phyloP scores from a whole-genome alignment of 2,888 invertebrate species.

The Cybosia mesomella region DNA sequence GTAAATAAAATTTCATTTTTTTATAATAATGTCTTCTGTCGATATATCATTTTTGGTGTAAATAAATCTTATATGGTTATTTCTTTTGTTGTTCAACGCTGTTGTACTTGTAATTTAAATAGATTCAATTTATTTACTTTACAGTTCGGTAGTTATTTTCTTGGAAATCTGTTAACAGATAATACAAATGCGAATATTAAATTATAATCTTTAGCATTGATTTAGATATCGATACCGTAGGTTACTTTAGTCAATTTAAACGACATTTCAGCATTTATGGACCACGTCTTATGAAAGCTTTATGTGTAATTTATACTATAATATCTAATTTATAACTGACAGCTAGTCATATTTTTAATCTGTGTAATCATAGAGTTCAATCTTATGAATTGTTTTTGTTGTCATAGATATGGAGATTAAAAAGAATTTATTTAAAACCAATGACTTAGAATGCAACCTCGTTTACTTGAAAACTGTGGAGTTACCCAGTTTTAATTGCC shows the following conservation, averaged over 20 bases:
- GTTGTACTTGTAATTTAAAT: neutral
- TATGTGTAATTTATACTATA: conserved; percentile 23
- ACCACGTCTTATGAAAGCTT: conserved; percentile 49
- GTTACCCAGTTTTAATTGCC: too few relatives aligned
- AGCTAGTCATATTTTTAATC: conserved; percentile 58
- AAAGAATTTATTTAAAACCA: conserved; percentile 11
- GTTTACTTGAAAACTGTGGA: too few relatives aligned
- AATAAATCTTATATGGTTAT: neutral
- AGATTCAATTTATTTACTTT: conserved; percentile 9
- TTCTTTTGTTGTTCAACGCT: neutral
- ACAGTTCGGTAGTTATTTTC: conserved; percentile 16
- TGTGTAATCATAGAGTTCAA: conserved; percentile 32
- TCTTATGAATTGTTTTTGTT: conserved; percentile 16
- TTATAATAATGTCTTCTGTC: neutral
- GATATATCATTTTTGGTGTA: neutral
- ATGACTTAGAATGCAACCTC: neutral
- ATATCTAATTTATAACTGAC: conserved; percentile 47
- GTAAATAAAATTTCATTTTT: neutral
- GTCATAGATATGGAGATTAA: neutral
- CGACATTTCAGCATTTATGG: conserved; percentile 34
- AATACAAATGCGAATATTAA: neutral
- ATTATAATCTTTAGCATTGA: neutral
- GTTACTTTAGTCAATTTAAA: conserved; percentile 36
- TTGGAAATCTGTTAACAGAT: neutral
- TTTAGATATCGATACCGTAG: conserved; percentile 1